Conservation (phyloP, 2,113 vertebrate genomes). For the Pterocles gutturalis region DNA sequence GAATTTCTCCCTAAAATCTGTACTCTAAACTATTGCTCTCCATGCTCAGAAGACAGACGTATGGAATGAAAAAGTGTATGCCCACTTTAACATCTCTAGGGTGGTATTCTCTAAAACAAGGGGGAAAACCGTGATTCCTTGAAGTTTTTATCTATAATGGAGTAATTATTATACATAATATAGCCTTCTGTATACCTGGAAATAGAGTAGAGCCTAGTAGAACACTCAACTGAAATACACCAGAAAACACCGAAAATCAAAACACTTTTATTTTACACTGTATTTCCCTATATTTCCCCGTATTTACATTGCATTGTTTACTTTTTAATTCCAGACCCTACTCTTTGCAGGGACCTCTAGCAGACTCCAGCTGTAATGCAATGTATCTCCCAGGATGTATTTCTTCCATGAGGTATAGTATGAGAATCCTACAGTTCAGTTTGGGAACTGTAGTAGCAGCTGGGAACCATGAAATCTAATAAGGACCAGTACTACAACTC, state of each 20-base stretch:
- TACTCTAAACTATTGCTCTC: not conserved
- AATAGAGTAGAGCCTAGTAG: not conserved
- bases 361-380: not conserved
- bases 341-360: not conserved
- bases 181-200: not conserved
- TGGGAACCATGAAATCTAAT: not conserved
- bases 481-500: not conserved
- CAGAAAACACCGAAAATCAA: not conserved
- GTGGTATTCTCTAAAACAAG: not conserved
- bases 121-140: not conserved
- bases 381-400: not conserved
- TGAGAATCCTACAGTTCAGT: not conserved
- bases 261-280: not conserved
- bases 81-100: not conserved
- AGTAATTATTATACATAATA: not conserved
- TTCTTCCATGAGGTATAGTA: not conserved
- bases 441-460: not conserved
- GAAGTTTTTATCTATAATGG: not conserved
- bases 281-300: not conserved
- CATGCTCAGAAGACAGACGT: not conserved
- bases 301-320: not conserved
- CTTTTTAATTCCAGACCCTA: not conserved
- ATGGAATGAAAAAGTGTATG: fast-evolving
- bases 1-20: not conserved
- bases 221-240: not conserved